A percentile compares a stretch with the other conserved stretches of the same genome.
Evolutionary conservation across 2,888 invertebrate genomes (phyloP).

Genomic region (Fissipunctia ypsillon): DNA sequence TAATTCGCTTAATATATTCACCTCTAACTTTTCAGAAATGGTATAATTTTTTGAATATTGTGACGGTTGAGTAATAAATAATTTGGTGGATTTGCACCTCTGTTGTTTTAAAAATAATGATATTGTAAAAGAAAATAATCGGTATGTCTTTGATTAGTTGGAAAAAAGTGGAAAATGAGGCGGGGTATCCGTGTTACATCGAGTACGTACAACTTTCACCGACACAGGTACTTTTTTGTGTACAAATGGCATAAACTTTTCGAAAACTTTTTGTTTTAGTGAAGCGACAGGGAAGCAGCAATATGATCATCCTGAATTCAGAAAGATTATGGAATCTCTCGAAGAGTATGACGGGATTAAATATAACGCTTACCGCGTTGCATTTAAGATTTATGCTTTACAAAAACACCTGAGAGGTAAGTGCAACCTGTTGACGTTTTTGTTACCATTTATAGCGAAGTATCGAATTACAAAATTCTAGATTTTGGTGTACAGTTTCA

Average conservation of each 20-base stretch:
- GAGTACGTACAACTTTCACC: conserved; percentile 88
- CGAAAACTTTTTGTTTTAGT: conserved; percentile 79
- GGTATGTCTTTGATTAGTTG: conserved; percentile 82
- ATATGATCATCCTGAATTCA: conserved; percentile 91
- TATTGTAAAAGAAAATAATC: conserved; percentile 33
- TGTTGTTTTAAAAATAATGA: conserved; percentile 25
- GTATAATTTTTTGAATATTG: conserved; percentile 73
- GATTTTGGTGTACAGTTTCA: conserved; percentile 5
- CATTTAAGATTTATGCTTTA: conserved; percentile 91
- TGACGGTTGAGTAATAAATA: conserved; percentile 72
- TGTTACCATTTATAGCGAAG: conserved; percentile 18
- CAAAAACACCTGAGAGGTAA: conserved; percentile 91
- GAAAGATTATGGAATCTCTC: conserved; percentile 89
- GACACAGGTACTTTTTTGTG: conserved; percentile 33
- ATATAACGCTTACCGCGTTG: conserved; percentile 94
- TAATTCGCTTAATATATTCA: conserved; percentile 37
- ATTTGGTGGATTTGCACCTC: conserved; percentile 25
- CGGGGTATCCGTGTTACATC: conserved; percentile 91
- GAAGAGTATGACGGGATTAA: conserved; percentile 93
- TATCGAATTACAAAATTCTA: conserved; percentile 34
- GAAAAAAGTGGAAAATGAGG: conserved; percentile 91
- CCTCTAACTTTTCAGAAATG: conserved; percentile 30
- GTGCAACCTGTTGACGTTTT: conserved; percentile 48
- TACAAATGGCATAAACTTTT: conserved; percentile 25
- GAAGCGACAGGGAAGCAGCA: conserved; percentile 87